Base-by-base conservation (phyloP, 1,140 invertebrate genomes). In the Ceratoteleas bidentatus region DNA sequence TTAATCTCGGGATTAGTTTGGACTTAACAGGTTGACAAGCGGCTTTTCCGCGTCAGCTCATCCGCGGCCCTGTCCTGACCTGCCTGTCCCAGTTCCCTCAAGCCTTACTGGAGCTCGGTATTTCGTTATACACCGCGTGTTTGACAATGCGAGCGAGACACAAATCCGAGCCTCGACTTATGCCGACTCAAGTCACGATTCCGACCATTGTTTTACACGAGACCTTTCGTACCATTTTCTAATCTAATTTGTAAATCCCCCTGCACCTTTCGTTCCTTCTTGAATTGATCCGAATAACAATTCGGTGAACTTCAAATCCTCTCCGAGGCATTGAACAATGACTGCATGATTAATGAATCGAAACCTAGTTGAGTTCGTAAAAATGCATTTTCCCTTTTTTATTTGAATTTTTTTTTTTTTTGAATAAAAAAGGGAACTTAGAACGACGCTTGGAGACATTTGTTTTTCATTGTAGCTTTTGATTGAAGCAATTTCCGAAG, bases 231-330 rank as follows among this genome's bases (percentile, higher is more conserved):
- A 69, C 77, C 69, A 81, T 58, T 66, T 78, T 80, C 62, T 88
- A 89, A 89, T 88, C 85, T 87, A 89, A 88, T 89, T 89, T 87
- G 85, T 84, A 85, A 87, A 88, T 87, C 85, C 84, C 80, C 60
- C 54, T 72, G 65, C 77, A 54, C 49, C 77, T 80, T 82, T 81
- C 64, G 72, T 78, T 85, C 84, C 74, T 85, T 80, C 77, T 85
- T 52, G 52, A 72, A 74, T 72, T 60, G 72, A 72, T 69, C 58
- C 69, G 73, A 76, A 77, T 73, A 73, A 77, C 68, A 77, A 68
- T 75, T 77, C 49, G 56, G 13, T 49, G 45, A 73, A 56, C 61
- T 58, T 75, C 62, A 62, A 77, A 77, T 64, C 68, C 52, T 53
- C 14, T 53, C 49, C 7, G 24, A 54, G 66, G 8, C 13, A 77